Conservation (phyloP, 2,797 vertebrate species). For the Rhyacichthys aspro region DNA sequence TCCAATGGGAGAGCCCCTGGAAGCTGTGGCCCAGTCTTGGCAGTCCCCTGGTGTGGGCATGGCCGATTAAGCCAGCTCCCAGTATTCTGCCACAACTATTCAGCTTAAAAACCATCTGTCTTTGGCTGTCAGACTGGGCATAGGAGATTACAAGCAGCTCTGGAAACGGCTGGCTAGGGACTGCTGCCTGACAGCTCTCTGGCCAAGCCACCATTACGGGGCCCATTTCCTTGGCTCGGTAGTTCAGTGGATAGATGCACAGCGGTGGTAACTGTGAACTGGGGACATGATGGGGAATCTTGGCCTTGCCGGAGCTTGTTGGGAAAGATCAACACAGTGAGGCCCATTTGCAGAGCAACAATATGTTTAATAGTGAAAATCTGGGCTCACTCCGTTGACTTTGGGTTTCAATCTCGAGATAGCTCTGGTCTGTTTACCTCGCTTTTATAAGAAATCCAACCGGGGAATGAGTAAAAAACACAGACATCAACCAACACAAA, state of each 20-base stretch:
- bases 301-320: constrained; percentile 53
- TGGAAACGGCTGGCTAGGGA: constrained; percentile 80
- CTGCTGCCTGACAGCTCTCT: constrained; percentile 70
- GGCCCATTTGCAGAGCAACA: constrained; percentile 37
- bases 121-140: constrained; percentile 78
- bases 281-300: constrained; percentile 64
- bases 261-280: constrained; percentile 66
- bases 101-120: constrained; percentile 83
- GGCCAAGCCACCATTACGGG: constrained; percentile 78
- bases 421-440: neutral
- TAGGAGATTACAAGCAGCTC: constrained; percentile 80
- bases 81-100: constrained; percentile 78
- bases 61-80: constrained; percentile 76
- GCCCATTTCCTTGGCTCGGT: constrained; percentile 77
- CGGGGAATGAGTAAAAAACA: constrained; percentile 3
- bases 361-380: constrained; percentile 24
- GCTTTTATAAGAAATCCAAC: constrained; percentile 14
- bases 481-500: constrained; percentile 25
- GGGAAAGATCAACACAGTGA: constrained; percentile 47
- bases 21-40: constrained; percentile 64
- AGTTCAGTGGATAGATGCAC: constrained; percentile 73
- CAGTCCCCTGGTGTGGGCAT: constrained; percentile 66
- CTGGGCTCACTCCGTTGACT: constrained; percentile 15
- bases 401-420: constrained; percentile 5
- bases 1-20: constrained; percentile 65